phyloP scores from a whole-genome alignment of 2,888 invertebrate genomes.

The Lampropteryx suffumata region DNA sequence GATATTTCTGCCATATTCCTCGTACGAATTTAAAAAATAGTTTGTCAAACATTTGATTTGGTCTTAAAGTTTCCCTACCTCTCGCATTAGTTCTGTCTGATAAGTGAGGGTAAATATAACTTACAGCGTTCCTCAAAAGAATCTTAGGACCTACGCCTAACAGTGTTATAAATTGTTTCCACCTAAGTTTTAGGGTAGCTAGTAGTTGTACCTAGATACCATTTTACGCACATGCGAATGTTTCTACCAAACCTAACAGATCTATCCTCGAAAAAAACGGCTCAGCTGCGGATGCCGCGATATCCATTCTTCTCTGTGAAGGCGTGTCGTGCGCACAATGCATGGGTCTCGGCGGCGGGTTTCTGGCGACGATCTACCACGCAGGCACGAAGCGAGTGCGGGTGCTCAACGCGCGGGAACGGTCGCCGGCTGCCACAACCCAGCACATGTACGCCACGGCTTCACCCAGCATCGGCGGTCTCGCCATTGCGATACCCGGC shows the following conservation, averaged over 20 bases:
- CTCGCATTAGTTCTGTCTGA: no score
- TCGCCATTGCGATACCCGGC: slow-evolving; percentile 94
- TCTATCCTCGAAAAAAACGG: slow-evolving; percentile 87
- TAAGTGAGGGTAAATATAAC: no score
- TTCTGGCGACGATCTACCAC: slow-evolving; percentile 92
- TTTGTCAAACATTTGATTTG: no score
- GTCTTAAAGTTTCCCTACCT: no score
- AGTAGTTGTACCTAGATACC: no score
- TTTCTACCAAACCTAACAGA: slow-evolving; percentile 59
- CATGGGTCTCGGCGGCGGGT: slow-evolving; percentile 95
- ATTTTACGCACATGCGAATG: no score
- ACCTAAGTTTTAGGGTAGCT: no score
- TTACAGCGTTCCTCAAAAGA: no score
- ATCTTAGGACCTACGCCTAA: no score
- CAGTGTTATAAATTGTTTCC: no score
- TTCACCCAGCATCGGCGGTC: slow-evolving; percentile 82
- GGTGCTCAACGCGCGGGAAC: slow-evolving; percentile 89
- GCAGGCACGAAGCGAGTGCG: slow-evolving; percentile 80
- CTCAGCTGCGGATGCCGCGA: slow-evolving; percentile 92
- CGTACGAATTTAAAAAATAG: no score
- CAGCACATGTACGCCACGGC: slow-evolving; percentile 86
- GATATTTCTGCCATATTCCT: no score
- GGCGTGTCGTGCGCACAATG: slow-evolving; percentile 92
- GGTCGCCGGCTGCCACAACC: slow-evolving; percentile 87
- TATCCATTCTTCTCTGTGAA: slow-evolving; percentile 93